Conservation (phyloP, 1,140 invertebrate genomes). For the Drosophila willistoni region DNA sequence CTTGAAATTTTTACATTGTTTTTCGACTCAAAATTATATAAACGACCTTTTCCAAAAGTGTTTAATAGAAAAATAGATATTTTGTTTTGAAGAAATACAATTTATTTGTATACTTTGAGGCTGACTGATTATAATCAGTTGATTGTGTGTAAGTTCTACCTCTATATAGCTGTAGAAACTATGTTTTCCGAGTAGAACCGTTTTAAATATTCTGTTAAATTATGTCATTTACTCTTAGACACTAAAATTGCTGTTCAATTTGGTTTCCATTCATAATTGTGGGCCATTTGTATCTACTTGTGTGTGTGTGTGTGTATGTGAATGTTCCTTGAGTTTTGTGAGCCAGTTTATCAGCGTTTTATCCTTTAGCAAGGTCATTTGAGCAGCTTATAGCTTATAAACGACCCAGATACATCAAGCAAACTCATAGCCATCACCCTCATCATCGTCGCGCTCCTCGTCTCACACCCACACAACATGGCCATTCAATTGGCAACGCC, state of each 20-base stretch:
- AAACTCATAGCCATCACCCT: neutral
- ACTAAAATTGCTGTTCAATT: conserved; percentile 3
- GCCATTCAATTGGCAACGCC: conserved; percentile 8
- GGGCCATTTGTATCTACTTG: neutral
- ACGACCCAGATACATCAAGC: conserved; percentile 10
- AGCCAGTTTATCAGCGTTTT: conserved; percentile 6
- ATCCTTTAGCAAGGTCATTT: conserved; percentile 12
- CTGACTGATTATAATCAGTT: too few species aligned
- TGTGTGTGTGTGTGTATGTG: too few species aligned
- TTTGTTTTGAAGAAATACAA: too few species aligned
- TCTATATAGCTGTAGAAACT: too few species aligned
- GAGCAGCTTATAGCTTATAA: conserved; percentile 12
- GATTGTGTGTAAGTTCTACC: too few species aligned
- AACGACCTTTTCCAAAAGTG: too few species aligned
- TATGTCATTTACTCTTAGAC: neutral
- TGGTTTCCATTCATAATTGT: conserved; percentile 6
- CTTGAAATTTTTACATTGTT: too few species aligned
- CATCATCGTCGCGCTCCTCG: neutral
- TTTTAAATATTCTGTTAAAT: neutral
- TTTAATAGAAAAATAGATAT: too few species aligned
- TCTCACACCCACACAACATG: neutral
- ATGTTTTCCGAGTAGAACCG: too few species aligned
- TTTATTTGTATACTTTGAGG: too few species aligned
- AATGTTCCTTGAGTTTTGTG: neutral
- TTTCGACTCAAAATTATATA: too few species aligned